Evolutionary conservation across 1,140 invertebrate genomes (phyloP).

Genomic region (Bombus consobrinus): DNA sequence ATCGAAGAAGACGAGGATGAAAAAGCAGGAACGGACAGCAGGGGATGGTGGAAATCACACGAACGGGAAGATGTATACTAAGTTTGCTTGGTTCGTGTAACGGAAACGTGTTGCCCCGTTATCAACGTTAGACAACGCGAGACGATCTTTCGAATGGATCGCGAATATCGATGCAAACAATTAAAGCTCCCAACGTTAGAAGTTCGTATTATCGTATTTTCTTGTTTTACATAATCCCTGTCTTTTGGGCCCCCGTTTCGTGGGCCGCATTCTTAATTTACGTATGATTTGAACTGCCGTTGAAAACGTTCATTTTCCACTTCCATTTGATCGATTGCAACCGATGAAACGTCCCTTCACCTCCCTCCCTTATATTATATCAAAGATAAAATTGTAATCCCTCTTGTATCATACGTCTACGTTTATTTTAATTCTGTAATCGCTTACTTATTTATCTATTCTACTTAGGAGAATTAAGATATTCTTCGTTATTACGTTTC

Average conservation of each 20-base stretch:
- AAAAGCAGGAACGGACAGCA: conserved; percentile 20
- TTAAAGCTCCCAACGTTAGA: conserved; percentile 35
- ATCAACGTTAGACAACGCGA: conserved; percentile 47
- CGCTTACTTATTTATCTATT: no score
- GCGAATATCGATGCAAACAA: conserved; percentile 33
- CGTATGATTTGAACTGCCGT: conserved; percentile 39
- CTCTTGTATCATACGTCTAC: no score
- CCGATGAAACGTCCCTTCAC: not conserved
- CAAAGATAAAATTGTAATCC: not conserved
- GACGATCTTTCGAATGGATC: conserved; percentile 45
- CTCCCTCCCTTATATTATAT: no score
- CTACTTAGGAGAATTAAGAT: no score
- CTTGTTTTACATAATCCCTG: conserved; percentile 29
- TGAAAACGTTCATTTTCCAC: conserved; percentile 7
- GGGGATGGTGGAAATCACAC: conserved; percentile 9
- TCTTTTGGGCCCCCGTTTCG: not conserved
- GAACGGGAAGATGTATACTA: conserved; percentile 21
- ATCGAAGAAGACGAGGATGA: conserved; percentile 16
- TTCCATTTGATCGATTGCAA: conserved; percentile 2
- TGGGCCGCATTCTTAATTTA: conserved; percentile 26
- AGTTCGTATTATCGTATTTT: conserved; percentile 44
- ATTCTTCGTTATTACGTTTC: no score
- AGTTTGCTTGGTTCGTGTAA: conserved; percentile 12
- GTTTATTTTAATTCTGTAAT: no score
- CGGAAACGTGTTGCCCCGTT: conserved; percentile 26